Evolutionary conservation across 2,113 vertebrate species (phyloP).

Genomic region (Apaloderma vittatum): DNA sequence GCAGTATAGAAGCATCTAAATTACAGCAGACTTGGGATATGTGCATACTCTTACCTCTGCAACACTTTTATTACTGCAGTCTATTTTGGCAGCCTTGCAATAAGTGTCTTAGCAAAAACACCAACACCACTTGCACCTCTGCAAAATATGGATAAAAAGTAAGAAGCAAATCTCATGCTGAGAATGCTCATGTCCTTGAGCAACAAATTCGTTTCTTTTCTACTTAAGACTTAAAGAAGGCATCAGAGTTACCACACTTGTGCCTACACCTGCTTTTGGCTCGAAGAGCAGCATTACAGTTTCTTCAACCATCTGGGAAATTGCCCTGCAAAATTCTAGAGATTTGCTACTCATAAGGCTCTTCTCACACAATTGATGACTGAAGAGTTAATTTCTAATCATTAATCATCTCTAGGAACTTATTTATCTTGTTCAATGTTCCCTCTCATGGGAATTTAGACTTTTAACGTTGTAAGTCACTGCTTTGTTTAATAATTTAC

Average conservation of each 20-base stretch:
- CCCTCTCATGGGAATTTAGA: not conserved
- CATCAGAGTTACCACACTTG: not conserved
- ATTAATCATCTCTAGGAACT: not conserved
- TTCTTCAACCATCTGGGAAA: not conserved
- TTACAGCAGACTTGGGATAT: not conserved
- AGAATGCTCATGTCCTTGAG: not conserved
- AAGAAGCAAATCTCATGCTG: not conserved
- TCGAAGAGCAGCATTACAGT: not conserved
- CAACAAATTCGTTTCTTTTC: not conserved
- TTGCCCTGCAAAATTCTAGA: not conserved
- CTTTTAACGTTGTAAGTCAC: not conserved
- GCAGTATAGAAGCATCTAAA: not conserved
- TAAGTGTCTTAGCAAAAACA: not conserved
- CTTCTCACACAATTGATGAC: not conserved
- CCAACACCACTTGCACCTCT: not conserved
- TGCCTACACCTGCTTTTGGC: not conserved
- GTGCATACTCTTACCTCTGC: not conserved
- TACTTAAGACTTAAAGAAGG: not conserved
- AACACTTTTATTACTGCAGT: not conserved
- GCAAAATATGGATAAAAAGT: not conserved
- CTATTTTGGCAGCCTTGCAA: not conserved
- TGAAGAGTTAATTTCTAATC: not conserved
- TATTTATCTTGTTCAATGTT: not conserved
- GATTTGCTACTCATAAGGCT: not conserved
- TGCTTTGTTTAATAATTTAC: constrained; percentile 4